phyloP scores from a whole-genome alignment of 2,888 invertebrate genomes.

The Lypha dubia region DNA sequence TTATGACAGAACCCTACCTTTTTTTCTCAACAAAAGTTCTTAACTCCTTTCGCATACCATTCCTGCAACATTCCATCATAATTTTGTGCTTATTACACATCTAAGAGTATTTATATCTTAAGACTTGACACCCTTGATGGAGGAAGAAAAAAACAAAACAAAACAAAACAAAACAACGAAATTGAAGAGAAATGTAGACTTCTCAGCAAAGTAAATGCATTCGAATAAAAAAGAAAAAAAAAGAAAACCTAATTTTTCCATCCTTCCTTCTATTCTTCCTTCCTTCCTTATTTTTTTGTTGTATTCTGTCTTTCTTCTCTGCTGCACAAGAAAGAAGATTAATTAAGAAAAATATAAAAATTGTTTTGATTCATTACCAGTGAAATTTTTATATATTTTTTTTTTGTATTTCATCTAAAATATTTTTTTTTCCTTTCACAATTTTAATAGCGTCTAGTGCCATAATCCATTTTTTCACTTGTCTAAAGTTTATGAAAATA shows the following conservation, averaged over 20 bases:
- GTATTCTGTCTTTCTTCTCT: conserved; percentile 36
- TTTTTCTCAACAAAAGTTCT: background rate
- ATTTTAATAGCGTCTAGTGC: conserved; percentile 70
- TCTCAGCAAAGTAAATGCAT: background rate
- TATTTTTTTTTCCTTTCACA: conserved; percentile 1
- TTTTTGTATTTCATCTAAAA: conserved; percentile 53
- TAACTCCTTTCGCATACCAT: background rate
- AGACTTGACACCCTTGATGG: conserved; percentile 64
- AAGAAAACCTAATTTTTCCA: conserved; percentile 39
- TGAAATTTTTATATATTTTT: conserved; percentile 74
- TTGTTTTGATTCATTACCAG: conserved; percentile 81
- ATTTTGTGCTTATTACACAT: conserved; percentile 70
- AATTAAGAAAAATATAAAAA: conserved; percentile 82
- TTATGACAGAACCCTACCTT: background rate
- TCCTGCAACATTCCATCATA: conserved; percentile 25
- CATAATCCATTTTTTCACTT: conserved; percentile 72
- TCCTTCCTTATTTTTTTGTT: conserved; percentile 12
- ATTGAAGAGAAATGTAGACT: conserved; percentile 12
- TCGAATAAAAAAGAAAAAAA: too few relatives aligned
- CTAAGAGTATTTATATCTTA: conserved; percentile 67
- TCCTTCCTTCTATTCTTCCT: conserved; percentile 25
- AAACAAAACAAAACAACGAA: conserved; percentile 6
- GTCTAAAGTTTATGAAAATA: conserved; percentile 60
- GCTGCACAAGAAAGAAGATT: conserved; percentile 77
- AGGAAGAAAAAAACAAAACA: conserved; percentile 2